A percentile compares a stretch with the other conserved stretches of the same genome.
phyloP scores from a whole-genome alignment of 2,113 vertebrate genomes.

The Cottus gobio region DNA sequence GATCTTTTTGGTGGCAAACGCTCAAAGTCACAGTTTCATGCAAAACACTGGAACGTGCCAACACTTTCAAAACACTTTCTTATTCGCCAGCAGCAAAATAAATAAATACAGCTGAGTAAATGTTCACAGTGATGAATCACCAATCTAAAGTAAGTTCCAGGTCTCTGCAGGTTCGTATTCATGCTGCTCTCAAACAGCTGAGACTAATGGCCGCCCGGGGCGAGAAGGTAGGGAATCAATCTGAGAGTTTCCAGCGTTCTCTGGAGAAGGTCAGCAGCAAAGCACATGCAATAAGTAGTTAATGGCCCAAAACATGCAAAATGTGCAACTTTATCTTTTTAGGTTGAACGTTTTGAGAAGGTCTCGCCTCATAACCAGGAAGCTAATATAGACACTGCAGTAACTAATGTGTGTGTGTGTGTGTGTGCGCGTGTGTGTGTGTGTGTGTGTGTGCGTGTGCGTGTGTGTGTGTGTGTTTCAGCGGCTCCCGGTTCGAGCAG shows the following conservation, averaged over 20 bases:
- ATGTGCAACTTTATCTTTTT: background rate
- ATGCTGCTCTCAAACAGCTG: slow-evolving; percentile 32
- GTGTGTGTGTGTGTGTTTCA: slow-evolving; percentile 51
- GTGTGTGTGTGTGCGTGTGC: background rate
- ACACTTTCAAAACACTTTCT: background rate
- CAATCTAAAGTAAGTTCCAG: slow-evolving; percentile 18
- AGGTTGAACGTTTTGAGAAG: slow-evolving; percentile 8
- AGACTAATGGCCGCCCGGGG: slow-evolving; percentile 52
- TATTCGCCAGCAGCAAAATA: background rate
- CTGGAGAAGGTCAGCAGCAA: slow-evolving; percentile 59
- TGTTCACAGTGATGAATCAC: slow-evolving; percentile 21
- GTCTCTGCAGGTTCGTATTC: slow-evolving; percentile 38
- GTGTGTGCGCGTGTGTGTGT: background rate
- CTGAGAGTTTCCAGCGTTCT: slow-evolving; percentile 18
- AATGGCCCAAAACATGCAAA: slow-evolving; percentile 43
- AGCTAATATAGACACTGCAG: background rate
- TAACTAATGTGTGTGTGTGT: background rate
- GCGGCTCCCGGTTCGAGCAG: slow-evolving; percentile 85
- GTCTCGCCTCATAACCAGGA: background rate
- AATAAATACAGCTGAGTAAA: slow-evolving; percentile 20
- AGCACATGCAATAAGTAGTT: slow-evolving; percentile 4
- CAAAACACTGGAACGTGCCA: background rate
- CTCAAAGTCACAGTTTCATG: background rate
- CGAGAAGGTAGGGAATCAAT: slow-evolving; percentile 29
- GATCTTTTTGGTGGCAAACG: background rate